phyloP scores from a whole-genome alignment of 2,888 invertebrate genomes.

The Lasioglossum zephyrum region DNA sequence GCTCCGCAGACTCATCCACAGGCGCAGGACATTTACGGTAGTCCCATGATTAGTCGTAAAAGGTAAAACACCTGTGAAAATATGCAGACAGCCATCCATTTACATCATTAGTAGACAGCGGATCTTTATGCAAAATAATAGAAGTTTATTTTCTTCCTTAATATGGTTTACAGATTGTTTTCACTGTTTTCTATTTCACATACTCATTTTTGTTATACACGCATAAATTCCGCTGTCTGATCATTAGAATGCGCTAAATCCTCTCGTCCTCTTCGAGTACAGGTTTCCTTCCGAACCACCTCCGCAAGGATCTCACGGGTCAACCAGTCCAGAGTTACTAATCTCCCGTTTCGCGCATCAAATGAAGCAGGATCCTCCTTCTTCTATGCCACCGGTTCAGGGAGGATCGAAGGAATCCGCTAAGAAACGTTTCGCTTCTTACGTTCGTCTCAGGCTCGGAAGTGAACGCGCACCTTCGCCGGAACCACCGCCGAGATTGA shows the following conservation, averaged over 20 bases:
- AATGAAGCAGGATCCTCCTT: constrained; percentile 79
- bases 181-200: too few species aligned
- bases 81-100: background rate
- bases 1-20: constrained; percentile 79
- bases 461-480: constrained; percentile 84
- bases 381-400: constrained; percentile 73
- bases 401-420: constrained; percentile 80
- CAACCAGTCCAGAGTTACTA: constrained; percentile 81
- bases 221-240: too few species aligned
- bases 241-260: background rate
- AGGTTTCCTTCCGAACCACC: constrained; percentile 82
- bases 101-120: background rate
- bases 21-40: constrained; percentile 80
- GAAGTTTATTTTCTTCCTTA: too few species aligned
- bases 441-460: constrained; percentile 91
- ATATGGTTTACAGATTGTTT: too few species aligned
- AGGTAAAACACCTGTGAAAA: constrained; percentile 72
- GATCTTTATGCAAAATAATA: too few species aligned
- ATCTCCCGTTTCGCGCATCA: constrained; percentile 83
- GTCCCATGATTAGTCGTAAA: constrained; percentile 82
- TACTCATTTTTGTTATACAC: too few species aligned
- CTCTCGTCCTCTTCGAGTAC: background rate
- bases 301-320: constrained; percentile 79
- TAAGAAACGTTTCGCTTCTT: constrained; percentile 93
- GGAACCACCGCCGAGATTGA: constrained; percentile 82